Evolutionary conservation across 2,113 vertebrate species (phyloP).

Genomic region (Melanerpes formicivorus): DNA sequence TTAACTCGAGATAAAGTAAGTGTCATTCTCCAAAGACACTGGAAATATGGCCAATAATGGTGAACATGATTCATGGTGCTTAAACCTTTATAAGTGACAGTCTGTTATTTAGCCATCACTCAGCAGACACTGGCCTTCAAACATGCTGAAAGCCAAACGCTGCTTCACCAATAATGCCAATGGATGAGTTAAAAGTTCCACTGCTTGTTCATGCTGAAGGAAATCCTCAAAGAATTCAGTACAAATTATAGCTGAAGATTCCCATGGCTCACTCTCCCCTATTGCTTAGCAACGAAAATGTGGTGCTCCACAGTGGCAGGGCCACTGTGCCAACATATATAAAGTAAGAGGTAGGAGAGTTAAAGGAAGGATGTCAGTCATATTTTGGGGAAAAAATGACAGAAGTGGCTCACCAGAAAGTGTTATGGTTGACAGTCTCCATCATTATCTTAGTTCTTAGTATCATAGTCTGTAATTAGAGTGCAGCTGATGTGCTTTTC

Average conservation of each 20-base stretch:
- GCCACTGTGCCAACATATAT: constrained; percentile 18
- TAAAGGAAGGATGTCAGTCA: constrained; percentile 43
- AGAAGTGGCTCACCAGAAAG: constrained; percentile 21
- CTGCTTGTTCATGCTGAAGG: not conserved
- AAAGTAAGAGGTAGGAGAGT: not conserved
- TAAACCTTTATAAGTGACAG: not conserved
- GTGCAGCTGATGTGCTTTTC: constrained; percentile 24
- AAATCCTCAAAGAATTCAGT: constrained; percentile 45
- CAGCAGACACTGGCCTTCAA: not conserved
- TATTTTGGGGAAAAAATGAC: constrained; percentile 17
- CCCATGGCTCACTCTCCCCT: not conserved
- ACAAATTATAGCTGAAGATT: constrained; percentile 16
- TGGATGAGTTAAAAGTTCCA: constrained; percentile 34
- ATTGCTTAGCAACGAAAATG: not conserved
- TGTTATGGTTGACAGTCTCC: constrained; percentile 10
- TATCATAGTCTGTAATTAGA: not conserved
- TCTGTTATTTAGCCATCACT: not conserved
- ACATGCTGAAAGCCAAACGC: not conserved
- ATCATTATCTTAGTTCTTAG: constrained; percentile 31
- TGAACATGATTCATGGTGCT: not conserved
- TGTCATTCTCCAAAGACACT: not conserved
- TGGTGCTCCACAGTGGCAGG: not conserved
- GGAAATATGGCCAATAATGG: not conserved
- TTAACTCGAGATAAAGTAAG: not conserved
- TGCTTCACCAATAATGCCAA: not conserved